Evolutionary conservation across 2,797 vertebrate species (phyloP), one percentile per base, ranked within the genome.

Genomic region (Protosalanx chinensis): DNA sequence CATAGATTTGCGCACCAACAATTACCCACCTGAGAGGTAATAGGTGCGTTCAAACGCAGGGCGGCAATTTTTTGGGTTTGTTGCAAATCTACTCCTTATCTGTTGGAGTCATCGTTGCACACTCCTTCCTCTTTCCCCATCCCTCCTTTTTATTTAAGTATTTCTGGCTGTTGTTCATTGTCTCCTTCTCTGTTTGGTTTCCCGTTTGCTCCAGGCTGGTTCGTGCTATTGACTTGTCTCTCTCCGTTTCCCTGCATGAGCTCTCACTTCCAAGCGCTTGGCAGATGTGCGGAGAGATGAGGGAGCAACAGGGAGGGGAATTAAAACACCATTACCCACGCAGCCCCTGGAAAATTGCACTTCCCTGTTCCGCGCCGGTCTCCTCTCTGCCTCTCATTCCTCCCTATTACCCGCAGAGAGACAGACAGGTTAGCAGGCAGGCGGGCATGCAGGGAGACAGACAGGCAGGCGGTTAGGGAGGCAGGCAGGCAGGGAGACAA

Each of bases 231-330:
- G 51, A 56, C 51, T 56, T 2, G 15, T 56, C 51, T 56, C 51
- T 77, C 60, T 56, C 67, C 72, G 56, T 74, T 68, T 78, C 68
- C 70, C 59, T 71, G 74, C 72, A 76, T 84, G 79, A 84, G 79
- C 79, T 82, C 84, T 77, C 72, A 64, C 79, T 85, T 83, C 78
- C 76, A 81, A 80, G 83, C 3, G 41, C 81, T 72, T 72, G 80
- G 76, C 84, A 86, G 84, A 83, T 84, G 83, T 82, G 83, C 72
- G 70, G 72, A n/a, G 78, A 87, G 83, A 84, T 82, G 79, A 78
- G 71, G 79, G 79, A 79, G 82, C 84, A 81, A 86, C 83, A 71
- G 84, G 82, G 82, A 84, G 77, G 75, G 80, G 78, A 84, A 86
- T 87, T 85, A 86, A 87, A 85, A 81, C 63, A 79, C 81, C 33